Evolutionary conservation across 2,113 vertebrate species (phyloP).

Genomic region (Campylomormyrus numenius): DNA sequence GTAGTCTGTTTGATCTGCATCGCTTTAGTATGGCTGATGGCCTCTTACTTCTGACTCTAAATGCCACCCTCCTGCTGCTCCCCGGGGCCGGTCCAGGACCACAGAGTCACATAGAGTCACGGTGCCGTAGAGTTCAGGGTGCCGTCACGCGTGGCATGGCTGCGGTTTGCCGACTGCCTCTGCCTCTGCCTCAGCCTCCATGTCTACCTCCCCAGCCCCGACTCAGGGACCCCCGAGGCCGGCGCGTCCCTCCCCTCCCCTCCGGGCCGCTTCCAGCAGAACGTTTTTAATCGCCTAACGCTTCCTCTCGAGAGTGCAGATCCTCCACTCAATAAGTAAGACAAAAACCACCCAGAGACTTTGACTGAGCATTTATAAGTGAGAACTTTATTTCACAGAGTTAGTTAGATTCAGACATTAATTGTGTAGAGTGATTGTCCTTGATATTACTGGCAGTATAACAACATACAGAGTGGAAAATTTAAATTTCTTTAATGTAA

Average conservation of each 20-base stretch:
- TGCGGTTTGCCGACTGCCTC: background rate
- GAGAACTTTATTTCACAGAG: background rate
- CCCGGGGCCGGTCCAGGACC: background rate
- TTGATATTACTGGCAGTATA: background rate
- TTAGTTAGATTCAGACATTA: background rate
- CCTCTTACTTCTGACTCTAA: background rate
- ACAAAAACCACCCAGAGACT: background rate
- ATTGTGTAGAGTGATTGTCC: background rate
- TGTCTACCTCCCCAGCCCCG: constrained; percentile 69
- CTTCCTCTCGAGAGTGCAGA: constrained; percentile 69
- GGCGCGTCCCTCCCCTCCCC: constrained; percentile 77
- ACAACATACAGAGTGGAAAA: background rate
- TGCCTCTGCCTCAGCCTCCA: constrained; percentile 19
- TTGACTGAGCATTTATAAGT: background rate
- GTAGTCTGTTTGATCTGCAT: background rate
- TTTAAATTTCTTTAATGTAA: background rate
- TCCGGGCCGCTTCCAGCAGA: constrained; percentile 72
- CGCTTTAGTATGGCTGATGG: background rate
- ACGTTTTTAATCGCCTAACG: constrained; percentile 77
- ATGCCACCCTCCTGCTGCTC: background rate
- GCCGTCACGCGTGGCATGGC: background rate
- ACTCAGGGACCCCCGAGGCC: constrained; percentile 79
- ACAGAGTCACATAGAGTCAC: background rate
- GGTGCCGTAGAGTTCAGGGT: background rate
- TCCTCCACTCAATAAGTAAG: constrained; percentile 77